These are phyloP conservation scores for Myripristis jacobus DNA, from an alignment of 2,797 vertebrate genomes.

Conservation along the genomic window DNA sequence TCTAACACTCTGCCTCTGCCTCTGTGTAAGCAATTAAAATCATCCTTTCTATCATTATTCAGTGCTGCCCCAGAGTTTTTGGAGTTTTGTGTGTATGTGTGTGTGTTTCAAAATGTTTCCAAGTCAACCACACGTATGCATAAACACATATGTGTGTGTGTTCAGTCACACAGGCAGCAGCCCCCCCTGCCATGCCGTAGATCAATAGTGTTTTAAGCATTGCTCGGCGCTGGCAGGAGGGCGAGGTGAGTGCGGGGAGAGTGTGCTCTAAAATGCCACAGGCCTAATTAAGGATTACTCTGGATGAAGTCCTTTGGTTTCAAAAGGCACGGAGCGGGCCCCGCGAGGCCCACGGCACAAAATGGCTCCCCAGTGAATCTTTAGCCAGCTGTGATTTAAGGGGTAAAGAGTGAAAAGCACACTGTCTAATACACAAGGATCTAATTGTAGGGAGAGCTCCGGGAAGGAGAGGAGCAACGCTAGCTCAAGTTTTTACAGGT, in stretches of 20 bases:
- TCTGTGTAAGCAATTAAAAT: constrained; percentile 22
- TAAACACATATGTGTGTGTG: constrained; percentile 5
- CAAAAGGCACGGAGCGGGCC: constrained; percentile 62
- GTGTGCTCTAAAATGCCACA: constrained; percentile 72
- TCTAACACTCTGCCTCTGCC: not conserved
- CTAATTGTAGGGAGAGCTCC: not conserved
- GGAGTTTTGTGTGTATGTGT: too few relatives aligned
- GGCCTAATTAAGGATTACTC: constrained; percentile 79
- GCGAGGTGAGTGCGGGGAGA: constrained; percentile 58
- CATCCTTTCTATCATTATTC: constrained; percentile 33
- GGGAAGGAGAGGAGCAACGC: too few relatives aligned
- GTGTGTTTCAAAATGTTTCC: constrained; percentile 43
- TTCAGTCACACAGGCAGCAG: constrained; percentile 31
- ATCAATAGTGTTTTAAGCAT: constrained; percentile 74
- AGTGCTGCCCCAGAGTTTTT: constrained; percentile 26
- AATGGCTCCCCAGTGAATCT: constrained; percentile 59
- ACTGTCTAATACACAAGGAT: constrained; percentile 3
- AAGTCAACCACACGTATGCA: constrained; percentile 8
- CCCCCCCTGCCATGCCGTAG: constrained; percentile 44
- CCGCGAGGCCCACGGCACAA: constrained; percentile 46
- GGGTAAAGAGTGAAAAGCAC: constrained; percentile 31
- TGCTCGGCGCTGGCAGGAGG: constrained; percentile 60
- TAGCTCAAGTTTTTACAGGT: too few relatives aligned
- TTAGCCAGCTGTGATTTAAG: constrained; percentile 56
- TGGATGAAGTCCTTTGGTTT: constrained; percentile 74